A percentile compares a stretch with the other conserved stretches of the same genome.
phyloP scores from a whole-genome alignment of 2,888 invertebrate genomes.

The Glaucopsyche alexis region DNA sequence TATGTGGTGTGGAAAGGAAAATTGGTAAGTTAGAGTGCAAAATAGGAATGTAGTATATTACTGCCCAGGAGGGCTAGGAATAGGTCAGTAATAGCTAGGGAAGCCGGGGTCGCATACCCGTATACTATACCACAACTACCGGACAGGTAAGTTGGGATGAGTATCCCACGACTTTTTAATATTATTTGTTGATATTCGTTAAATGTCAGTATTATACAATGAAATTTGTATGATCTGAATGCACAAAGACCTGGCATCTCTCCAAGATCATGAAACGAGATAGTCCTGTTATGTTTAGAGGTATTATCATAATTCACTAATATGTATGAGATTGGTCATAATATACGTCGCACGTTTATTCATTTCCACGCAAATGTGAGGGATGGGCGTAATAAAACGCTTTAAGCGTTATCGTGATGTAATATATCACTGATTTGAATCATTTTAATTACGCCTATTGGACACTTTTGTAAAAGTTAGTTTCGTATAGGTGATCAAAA shows the following conservation, averaged over 20 bases:
- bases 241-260: neutral
- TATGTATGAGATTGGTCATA: constrained; percentile 11
- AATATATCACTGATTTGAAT: neutral
- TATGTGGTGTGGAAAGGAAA: no score
- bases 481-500: neutral
- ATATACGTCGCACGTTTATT: neutral
- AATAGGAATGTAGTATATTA: no score
- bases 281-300: constrained; percentile 1
- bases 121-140: no score
- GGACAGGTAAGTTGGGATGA: no score
- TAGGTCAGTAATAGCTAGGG: no score
- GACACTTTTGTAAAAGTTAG: neutral
- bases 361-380: neutral
- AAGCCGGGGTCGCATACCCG: no score
- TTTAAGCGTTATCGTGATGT: constrained; percentile 3
- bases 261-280: neutral
- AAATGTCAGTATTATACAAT: no score
- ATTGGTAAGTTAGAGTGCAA: no score
- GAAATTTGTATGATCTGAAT: neutral
- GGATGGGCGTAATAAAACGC: neutral
- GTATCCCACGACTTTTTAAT: no score
- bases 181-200: neutral
- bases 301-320: constrained; percentile 12
- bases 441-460: neutral
- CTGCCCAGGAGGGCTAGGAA: no score